Base-by-base conservation (phyloP, 2,113 vertebrate species). In the Colossoma macropomum region DNA sequence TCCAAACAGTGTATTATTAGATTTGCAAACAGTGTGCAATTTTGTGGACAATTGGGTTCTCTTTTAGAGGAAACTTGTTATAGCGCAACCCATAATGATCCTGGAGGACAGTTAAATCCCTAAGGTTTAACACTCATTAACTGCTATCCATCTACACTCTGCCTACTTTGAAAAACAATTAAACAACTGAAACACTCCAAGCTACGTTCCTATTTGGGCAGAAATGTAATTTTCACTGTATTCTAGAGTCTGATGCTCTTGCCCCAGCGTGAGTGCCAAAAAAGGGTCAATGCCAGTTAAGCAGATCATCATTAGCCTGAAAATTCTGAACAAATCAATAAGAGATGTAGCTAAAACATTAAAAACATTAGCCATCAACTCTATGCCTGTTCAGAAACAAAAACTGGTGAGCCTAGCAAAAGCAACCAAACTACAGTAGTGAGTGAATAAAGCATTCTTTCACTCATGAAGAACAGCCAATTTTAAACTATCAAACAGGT, bases 231-330 rank as follows among this genome's bases (percentile, higher is more conserved):
- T 48, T 38, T n/a, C n/a, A n/a, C n/a, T n/a, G n/a, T 2, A 38
- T 48, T 76, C n/a, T 19, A n/a, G 21, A 63, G 34, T 45, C 75
- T 65, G 13, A 12, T 34, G 75, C 38, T 48, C n/a, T 77, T 65
- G 16, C 16, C 16, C 45, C 56, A 76, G 60, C 56, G 19, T 62
- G 38, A 28, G 75, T 45, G 41, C 41, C 41, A 78, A 50, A 78
- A 45, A 52, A 78, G 25, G 63, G 76, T 78, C 41, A 66, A 15
- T 50, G 27, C 4, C 76, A 66, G 30, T 41, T 23, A 76, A 38
- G 28, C 60, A n/a, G 75, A 41, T 62, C 56, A 76, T 41, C 34
- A 62, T 75, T 52, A 75, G 72, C 27, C 73, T 38, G 52, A 38
- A 19, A n/a, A 76, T 76, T 34, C 62, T 45, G 7, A 38, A 38